Evolutionary conservation across 2,888 invertebrate species (phyloP).

Genomic region (Allygus modestus): DNA sequence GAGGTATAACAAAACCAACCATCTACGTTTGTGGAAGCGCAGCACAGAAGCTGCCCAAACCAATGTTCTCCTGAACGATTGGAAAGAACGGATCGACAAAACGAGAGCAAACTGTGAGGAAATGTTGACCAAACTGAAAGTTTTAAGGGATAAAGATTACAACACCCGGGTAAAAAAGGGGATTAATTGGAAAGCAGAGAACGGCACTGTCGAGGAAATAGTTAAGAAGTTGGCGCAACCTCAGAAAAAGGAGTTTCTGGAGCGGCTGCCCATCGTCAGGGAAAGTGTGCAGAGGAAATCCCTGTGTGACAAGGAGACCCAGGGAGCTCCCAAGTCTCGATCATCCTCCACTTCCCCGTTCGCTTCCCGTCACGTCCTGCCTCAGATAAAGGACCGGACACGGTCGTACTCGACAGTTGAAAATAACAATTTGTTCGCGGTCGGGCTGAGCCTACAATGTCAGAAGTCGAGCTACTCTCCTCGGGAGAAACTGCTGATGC

Average conservation of each 20-base stretch:
- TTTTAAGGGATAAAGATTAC: conserved; percentile 63
- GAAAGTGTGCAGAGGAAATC: conserved; percentile 60
- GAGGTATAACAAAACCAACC: conserved; percentile 45
- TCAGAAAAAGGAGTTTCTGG: conserved; percentile 62
- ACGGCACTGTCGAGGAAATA: conserved; percentile 62
- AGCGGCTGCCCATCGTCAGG: conserved; percentile 59
- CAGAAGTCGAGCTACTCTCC: conserved; percentile 55
- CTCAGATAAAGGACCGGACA: conserved; percentile 61
- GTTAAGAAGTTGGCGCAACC: conserved; percentile 61
- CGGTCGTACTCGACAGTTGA: conserved; percentile 33
- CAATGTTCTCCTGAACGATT: conserved; percentile 59
- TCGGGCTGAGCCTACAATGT: conserved; percentile 61
- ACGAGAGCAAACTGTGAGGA: conserved; percentile 65
- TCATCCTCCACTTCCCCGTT: conserved; percentile 37
- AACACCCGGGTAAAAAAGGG: conserved; percentile 54
- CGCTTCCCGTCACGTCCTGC: conserved; percentile 51
- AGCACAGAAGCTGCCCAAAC: conserved; percentile 57
- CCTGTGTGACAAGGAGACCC: conserved; percentile 23
- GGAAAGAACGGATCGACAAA: conserved; percentile 64
- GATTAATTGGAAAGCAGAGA: conserved; percentile 61
- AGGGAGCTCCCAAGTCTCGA: conserved; percentile 21
- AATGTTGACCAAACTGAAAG: conserved; percentile 64
- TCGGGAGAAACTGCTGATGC: conserved; percentile 61
- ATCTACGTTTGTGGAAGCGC: conserved; percentile 54
- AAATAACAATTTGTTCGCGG: conserved; percentile 60